Base-by-base conservation (phyloP, 2,113 vertebrate genomes). In the Cnemophilus loriae region DNA sequence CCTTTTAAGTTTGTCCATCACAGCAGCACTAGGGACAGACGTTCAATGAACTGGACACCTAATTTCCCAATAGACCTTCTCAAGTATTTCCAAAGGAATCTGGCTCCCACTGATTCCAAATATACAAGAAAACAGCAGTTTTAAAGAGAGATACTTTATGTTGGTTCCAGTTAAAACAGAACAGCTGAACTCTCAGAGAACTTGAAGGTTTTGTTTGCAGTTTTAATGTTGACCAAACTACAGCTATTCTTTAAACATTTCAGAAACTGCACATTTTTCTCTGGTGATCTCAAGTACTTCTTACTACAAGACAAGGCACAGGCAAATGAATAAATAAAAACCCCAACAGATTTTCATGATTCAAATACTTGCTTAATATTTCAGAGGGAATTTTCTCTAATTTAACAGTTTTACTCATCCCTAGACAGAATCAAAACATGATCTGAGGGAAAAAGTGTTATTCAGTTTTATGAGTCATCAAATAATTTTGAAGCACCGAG, bases 391-490 rank as follows among this genome's bases (percentile, higher is more conserved):
- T 52, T 84, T 92, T 84, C 69, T 89, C 56, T 84, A 83, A 89
- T 87, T 88, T 59, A 60, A 80, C 33, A 44, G 47, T 90, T 93
- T 93, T 95, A 95, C 46, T 82, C 50, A 92, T 85, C 89, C 84
- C 93, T 61, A 91, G 89, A 87, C 14, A 95, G 78, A 96, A 79
- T 67, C 57, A 90, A 94, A 96, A 83, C 63, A 75, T 56, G 41
- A 93, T 93, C 63, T 60, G 61, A 89, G 61, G 30, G 21, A 44
- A 90, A 70, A 87, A 63, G 65, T 70, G 59, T 81, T 78, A 87
- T 30, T 96, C 84, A 68, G 56, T 77, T 95, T 89, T 91, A 93
- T 92, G 84, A 96, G 74, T 74, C 89, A 96, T 64, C 80, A 70
- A 96, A 89, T 93, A 32, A 85, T 87, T 91, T 79, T 73, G 91